These are phyloP conservation scores for Dendrocopos noguchii DNA, from an alignment of 2,113 vertebrate genomes.

Conservation along the genomic window DNA sequence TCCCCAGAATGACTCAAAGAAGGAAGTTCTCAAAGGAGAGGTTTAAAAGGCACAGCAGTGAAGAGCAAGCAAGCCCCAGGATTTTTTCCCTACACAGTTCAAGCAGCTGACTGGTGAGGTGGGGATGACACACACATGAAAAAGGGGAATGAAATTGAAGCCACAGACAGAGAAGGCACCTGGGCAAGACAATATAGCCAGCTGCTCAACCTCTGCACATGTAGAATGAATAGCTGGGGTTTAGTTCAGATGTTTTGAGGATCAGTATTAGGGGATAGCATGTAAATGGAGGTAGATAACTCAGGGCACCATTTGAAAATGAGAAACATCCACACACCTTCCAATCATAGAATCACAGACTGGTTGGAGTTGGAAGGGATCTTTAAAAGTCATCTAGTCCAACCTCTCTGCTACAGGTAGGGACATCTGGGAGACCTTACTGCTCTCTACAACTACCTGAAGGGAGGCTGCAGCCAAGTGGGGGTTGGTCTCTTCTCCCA, in stretches of 20 bases:
- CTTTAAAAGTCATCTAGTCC: background rate
- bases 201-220: background rate
- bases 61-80: background rate
- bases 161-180: background rate
- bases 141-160: background rate
- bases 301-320: background rate
- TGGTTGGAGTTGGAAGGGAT: background rate
- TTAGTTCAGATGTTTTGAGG: background rate
- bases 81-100: background rate
- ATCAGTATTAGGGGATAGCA: background rate
- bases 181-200: background rate
- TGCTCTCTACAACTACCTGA: no score
- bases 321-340: background rate
- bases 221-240: background rate
- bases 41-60: slow-evolving; percentile 1
- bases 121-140: background rate
- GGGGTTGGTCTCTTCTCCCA: no score
- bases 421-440: background rate
- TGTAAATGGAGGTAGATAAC: background rate
- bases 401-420: background rate
- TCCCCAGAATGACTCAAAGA: background rate
- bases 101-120: background rate
- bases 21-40: background rate
- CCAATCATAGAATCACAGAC: background rate
- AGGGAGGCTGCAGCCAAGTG: no score